Percentiles rank a stretch among this genome's conserved stretches.
These are phyloP conservation scores for Limosa lapponica DNA, from an alignment of 2,797 vertebrate species.

Conservation along the genomic window DNA sequence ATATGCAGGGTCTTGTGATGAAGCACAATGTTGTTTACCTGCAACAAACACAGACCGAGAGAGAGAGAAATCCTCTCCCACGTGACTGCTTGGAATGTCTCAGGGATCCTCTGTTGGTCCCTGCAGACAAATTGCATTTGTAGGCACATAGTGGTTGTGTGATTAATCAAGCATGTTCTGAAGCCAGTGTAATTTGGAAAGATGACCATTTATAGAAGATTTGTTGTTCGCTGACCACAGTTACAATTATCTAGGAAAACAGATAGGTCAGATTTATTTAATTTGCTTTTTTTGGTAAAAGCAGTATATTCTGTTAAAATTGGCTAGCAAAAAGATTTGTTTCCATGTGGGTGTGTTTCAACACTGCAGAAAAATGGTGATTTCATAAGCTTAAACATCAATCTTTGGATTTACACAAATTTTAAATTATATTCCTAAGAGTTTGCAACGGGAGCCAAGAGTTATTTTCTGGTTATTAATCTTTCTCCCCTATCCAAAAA, in stretches of 20 bases:
- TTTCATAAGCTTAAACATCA: conserved; percentile 56
- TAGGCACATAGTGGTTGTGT: conserved; percentile 8
- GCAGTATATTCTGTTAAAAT: conserved; percentile 22
- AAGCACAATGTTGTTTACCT: conserved; percentile 5
- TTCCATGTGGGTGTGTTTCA: conserved; percentile 43
- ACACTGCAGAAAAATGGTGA: conserved; percentile 15
- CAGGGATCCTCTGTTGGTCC: neutral
- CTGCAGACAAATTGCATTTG: neutral
- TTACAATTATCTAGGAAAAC: conserved; percentile 25
- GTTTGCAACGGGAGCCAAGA: conserved; percentile 62
- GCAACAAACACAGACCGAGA: neutral
- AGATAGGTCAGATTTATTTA: conserved; percentile 42
- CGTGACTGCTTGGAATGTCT: neutral
- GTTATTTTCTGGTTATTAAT: conserved; percentile 76
- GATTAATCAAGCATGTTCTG: conserved; percentile 8
- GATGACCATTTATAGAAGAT: conserved; percentile 62
- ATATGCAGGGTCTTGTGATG: neutral
- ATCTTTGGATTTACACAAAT: conserved; percentile 61
- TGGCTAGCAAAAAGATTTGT: conserved; percentile 34
- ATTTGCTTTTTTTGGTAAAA: conserved; percentile 45
- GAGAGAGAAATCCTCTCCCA: neutral
- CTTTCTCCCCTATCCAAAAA: conserved; percentile 63
- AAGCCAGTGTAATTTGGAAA: conserved; percentile 39
- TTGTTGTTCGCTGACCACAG: conserved; percentile 29
- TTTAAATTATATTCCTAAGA: conserved; percentile 59